Evolutionary conservation across 1,140 invertebrate species (phyloP), one percentile per base, ranked within the genome.

Genomic region (Aphis craccivora): DNA sequence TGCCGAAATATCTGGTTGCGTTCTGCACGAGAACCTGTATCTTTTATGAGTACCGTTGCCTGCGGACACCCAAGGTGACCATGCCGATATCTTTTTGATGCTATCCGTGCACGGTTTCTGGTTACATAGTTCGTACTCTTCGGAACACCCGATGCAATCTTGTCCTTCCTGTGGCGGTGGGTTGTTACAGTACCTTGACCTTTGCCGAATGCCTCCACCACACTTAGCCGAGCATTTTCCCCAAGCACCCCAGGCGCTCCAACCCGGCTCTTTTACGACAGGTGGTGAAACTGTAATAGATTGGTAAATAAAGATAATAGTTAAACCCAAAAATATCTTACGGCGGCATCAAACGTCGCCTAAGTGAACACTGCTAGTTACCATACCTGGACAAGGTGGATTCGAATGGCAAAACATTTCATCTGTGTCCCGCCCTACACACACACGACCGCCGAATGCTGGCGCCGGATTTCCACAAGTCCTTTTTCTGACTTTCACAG

Each of bases 391-490:
- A 95, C 98, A 98, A 0, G 98, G 97, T 35, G 97, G 97, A 94
- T 97, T 96, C 90, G 97, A 96, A 48, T 97, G 96, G 94, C 98
- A 98, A 94, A 97, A 97, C 94, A 97, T 96, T 94, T 98, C 97
- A 40, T 97, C 96, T 43, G 96, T 96, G 94, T 98, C 98, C 76
- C 96, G 95, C 0, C 98, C 98, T 2, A 97, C 96, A 95, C 98
- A 99, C 20, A 97, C 97, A n/a, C 97, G 95, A 2, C 98, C 98
- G 0, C 98, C 98, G 94, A 97, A 97, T 0, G 96, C 96, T 0
- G 98, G 98, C 1, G 97, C 96, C 0, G 98, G 98, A 94, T 98
- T 98, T 2, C 97, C 96, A 94, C 98, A 99, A 0, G 96, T 96
- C 1, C 98, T 95, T 9, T 97, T 95, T 0, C 97, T 96, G 1